Evolutionary conservation across 1,140 invertebrate genomes (phyloP).

Genomic region (Hetaerina americana): DNA sequence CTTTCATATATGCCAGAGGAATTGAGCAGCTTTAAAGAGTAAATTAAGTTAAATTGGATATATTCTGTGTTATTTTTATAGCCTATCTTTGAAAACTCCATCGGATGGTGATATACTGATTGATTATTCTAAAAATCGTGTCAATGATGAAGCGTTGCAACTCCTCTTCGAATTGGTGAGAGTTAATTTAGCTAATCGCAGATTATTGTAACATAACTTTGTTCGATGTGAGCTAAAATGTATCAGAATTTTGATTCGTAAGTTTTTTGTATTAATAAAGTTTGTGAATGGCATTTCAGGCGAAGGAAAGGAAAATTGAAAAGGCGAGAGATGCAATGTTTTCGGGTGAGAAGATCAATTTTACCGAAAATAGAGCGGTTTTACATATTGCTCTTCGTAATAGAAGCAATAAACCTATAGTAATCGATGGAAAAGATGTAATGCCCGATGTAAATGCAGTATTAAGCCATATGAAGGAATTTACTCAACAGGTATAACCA

Average conservation of each 20-base stretch:
- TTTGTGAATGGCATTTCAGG: too few species aligned
- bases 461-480: conserved; percentile 88
- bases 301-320: conserved; percentile 69
- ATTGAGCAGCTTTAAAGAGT: conserved; percentile 1
- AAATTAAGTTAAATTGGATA: conserved; percentile 15
- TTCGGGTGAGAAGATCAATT: conserved; percentile 88
- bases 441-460: conserved; percentile 89
- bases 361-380: conserved; percentile 92
- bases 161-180: conserved; percentile 66
- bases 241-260: background rate
- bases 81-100: conserved; percentile 57
- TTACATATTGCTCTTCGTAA: conserved; percentile 91
- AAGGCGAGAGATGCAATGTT: conserved; percentile 88
- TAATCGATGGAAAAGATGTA: conserved; percentile 83
- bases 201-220: background rate
- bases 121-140: conserved; percentile 94
- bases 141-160: conserved; percentile 61
- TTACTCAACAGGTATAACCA: conserved; percentile 55
- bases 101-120: conserved; percentile 77
- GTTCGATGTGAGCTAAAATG: background rate
- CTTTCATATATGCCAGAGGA: too few species aligned
- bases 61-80: conserved; percentile 32
- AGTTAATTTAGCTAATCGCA: conserved; percentile 7
- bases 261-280: too few species aligned
- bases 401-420: conserved; percentile 57